Evolutionary conservation across 2,797 vertebrate species (phyloP), one percentile per base, ranked within the genome.

Genomic region (Benthosema pterotum): DNA sequence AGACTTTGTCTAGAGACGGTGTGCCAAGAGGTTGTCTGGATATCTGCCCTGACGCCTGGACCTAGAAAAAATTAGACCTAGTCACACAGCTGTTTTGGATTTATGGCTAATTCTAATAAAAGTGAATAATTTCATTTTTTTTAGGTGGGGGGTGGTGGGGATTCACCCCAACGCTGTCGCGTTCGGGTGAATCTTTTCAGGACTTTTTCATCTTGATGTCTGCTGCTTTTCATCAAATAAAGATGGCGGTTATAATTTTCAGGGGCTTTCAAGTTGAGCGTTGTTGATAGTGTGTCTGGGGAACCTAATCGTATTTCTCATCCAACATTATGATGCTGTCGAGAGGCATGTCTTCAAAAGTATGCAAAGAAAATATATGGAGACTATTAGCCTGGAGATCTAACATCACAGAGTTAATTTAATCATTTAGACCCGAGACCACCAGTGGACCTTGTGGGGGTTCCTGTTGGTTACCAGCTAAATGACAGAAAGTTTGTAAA

Each of bases 271-370:
- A 15, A 1, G 46, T 38, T 38, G 5, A 52, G 45, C 45, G 8
- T 2, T 19, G 8, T 2, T 19, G 46, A 15, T 18, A 48, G 52
- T 22, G 16, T 63, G 45, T 56, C 63, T 83, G 79, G 67, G 32
- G 69, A 84, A 81, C 42, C 50, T 47, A 25, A 67, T 80, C 9
- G 42, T 60, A 25, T 82, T 74, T 77, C 67, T 60, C 69, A 49
- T 80, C 69, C 55, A 66, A 25, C 65, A 61, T 68, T 5, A 65
- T 69, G 14, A 74, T 51, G 12, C 57, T 60, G 57, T 54, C 51
- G 47, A 67, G 62, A 47, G 25, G 28, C 53, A 62, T 15, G 38
- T 22, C 11, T 46, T 64, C 42, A 43, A 42, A 42, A n/a, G 51
- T 45, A 52, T 56, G 38, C 47, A 12, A 11, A 59, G 45, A 22